Evolutionary conservation across 2,888 invertebrate species (phyloP).

Genomic region (Imbricaverruca yamaguchii): DNA sequence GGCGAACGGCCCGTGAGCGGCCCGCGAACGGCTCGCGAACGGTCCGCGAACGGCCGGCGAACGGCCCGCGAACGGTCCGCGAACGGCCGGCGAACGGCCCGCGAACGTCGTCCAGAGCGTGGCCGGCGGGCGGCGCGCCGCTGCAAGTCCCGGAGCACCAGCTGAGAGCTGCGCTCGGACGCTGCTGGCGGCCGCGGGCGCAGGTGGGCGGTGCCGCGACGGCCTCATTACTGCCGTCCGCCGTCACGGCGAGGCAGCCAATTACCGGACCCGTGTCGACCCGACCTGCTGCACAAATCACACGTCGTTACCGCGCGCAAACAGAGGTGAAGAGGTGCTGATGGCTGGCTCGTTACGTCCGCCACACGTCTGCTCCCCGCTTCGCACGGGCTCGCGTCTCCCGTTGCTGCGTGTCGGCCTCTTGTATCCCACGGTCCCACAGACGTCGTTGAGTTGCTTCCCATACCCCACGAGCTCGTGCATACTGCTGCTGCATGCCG

Average conservation of each 20-base stretch:
- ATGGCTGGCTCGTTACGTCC: background rate
- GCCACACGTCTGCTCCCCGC: background rate
- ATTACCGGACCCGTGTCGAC: background rate
- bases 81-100: too few relatives aligned
- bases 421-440: too few relatives aligned
- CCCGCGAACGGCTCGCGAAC: too few relatives aligned
- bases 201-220: background rate
- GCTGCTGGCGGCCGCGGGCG: background rate
- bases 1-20: too few relatives aligned
- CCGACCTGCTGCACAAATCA: background rate
- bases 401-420: too few relatives aligned
- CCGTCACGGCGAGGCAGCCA: background rate
- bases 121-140: background rate
- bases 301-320: background rate
- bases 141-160: background rate
- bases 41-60: too few relatives aligned
- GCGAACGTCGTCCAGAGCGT: too few relatives aligned
- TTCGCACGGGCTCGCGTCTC: too few relatives aligned
- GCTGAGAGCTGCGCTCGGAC: background rate
- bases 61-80: too few relatives aligned
- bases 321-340: background rate
- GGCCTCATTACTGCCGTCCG: background rate
- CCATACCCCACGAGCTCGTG: too few relatives aligned
- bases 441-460: too few relatives aligned
- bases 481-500: too few relatives aligned